Conservation (phyloP, 2,888 invertebrate genomes). For the Dyspetes luteomarginatus region DNA sequence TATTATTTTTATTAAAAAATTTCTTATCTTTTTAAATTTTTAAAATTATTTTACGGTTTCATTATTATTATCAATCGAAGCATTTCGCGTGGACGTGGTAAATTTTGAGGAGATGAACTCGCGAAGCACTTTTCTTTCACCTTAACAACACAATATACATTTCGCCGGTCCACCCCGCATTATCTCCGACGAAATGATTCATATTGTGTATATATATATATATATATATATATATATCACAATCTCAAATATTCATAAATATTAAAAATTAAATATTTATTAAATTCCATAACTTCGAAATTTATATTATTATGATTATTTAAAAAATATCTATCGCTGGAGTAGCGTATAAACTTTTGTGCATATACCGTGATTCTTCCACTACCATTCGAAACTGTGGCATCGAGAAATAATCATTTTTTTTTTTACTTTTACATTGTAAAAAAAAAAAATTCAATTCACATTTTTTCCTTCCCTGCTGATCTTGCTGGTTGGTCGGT, state of each 20-base stretch:
- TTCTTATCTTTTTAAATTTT: not conserved
- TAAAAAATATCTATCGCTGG: not conserved
- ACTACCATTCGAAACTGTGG: constrained; percentile 35
- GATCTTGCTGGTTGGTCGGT: not conserved
- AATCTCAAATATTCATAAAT: not conserved
- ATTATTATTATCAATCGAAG: constrained; percentile 3
- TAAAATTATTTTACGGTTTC: not conserved
- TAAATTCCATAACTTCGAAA: not conserved
- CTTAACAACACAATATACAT: constrained; percentile 50
- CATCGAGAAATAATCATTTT: constrained; percentile 30
- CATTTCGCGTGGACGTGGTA: not conserved
- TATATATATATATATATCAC: not conserved
- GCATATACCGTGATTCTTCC: constrained; percentile 32
- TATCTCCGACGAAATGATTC: not conserved
- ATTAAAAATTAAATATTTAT: not conserved
- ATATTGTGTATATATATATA: not conserved
- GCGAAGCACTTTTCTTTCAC: constrained; percentile 51
- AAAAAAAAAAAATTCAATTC: not conserved
- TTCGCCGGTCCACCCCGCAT: constrained; percentile 46
- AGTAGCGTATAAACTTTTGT: not conserved
- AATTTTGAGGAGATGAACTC: constrained; percentile 17
- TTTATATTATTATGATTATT: not conserved
- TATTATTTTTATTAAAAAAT: not conserved
- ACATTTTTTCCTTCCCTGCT: not conserved
- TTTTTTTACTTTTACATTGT: not conserved